These are phyloP conservation scores for Syrmaticus mikado DNA, from an alignment of 2,113 vertebrate genomes.

Conservation along the genomic window DNA sequence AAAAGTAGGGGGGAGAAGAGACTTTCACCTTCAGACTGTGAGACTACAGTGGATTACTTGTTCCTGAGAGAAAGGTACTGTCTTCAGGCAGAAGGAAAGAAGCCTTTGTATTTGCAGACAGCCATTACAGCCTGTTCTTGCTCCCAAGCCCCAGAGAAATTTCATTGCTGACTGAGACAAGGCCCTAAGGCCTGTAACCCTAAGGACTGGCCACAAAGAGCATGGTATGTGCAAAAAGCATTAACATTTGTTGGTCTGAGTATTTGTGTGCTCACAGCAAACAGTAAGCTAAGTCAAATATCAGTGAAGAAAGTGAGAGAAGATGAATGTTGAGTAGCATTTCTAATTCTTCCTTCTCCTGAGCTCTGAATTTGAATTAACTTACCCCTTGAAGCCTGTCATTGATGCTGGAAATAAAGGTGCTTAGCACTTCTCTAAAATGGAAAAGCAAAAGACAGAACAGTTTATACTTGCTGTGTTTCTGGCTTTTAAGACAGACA, in stretches of 20 bases:
- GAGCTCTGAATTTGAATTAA: constrained; percentile 30
- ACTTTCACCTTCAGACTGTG: background rate
- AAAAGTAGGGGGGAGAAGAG: background rate
- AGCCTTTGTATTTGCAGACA: background rate
- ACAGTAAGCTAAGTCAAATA: background rate
- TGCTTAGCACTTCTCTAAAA: constrained; percentile 84
- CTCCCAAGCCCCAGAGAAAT: background rate
- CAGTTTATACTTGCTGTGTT: no score
- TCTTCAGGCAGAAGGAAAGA: background rate
- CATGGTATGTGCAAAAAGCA: background rate
- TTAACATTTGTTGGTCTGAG: background rate
- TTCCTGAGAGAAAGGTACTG: background rate
- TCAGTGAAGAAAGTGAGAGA: background rate
- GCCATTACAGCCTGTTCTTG: background rate
- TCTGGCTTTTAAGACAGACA: background rate
- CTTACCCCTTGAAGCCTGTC: constrained; percentile 87
- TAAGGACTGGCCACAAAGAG: background rate
- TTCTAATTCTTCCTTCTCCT: background rate
- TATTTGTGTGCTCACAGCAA: background rate
- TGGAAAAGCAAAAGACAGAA: background rate
- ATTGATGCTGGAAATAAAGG: constrained; percentile 79
- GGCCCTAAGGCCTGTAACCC: background rate
- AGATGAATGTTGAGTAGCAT: background rate
- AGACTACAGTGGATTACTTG: background rate
- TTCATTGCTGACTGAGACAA: background rate